These are phyloP conservation scores for Rhadina sibilatrix DNA, from an alignment of 2,113 vertebrate species.

Conservation along the genomic window DNA sequence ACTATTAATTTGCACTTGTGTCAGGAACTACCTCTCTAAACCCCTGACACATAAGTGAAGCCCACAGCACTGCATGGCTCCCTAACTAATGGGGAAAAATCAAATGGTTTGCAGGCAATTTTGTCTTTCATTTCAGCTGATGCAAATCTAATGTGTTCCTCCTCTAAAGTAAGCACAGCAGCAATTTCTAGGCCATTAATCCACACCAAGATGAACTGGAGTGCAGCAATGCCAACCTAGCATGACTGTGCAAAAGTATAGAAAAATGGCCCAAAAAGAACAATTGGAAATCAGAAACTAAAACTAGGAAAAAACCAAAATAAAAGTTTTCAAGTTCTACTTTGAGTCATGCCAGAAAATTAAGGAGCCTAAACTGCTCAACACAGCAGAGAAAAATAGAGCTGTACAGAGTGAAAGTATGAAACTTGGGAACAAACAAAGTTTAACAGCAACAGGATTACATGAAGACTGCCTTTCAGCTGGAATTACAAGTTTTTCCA, in stretches of 20 bases:
- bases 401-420: slow-evolving; percentile 64
- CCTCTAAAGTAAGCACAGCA: slow-evolving; percentile 47
- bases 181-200: slow-evolving; percentile 66
- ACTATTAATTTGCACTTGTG: neutral
- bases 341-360: slow-evolving; percentile 62
- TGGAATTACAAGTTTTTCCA: slow-evolving; percentile 48
- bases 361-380: slow-evolving; percentile 67
- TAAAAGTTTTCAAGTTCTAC: slow-evolving; percentile 14
- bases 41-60: neutral
- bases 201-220: slow-evolving; percentile 62
- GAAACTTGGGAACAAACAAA: slow-evolving; percentile 69
- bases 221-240: slow-evolving; percentile 52
- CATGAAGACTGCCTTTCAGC: slow-evolving; percentile 48
- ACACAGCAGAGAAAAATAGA: slow-evolving; percentile 65
- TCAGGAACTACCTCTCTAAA: neutral
- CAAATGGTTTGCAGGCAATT: neutral
- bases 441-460: slow-evolving; percentile 67
- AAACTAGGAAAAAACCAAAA: slow-evolving; percentile 34
- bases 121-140: slow-evolving; percentile 39
- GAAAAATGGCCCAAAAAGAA: slow-evolving; percentile 67
- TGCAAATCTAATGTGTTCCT: slow-evolving; percentile 41
- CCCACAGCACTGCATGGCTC: neutral
- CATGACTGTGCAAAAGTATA: slow-evolving; percentile 57
- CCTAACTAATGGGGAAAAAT: neutral
- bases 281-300: slow-evolving; percentile 55